Base-by-base conservation (phyloP, 2,797 vertebrate species). In the Sebastes itinus region DNA sequence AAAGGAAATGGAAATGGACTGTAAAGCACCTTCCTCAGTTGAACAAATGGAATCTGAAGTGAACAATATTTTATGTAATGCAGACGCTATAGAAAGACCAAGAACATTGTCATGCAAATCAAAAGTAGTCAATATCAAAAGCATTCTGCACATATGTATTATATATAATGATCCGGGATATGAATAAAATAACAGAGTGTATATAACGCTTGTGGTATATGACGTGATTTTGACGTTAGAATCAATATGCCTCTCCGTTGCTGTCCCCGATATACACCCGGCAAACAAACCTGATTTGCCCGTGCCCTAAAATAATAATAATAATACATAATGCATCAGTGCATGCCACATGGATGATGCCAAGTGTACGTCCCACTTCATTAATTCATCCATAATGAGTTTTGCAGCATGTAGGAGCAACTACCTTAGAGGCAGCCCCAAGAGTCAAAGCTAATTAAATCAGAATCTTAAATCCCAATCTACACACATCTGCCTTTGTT, bases 311-410 rank as follows among this genome's bases (percentile, higher is more conserved):
- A 92, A 94, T 87, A 90, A 91, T 89, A 84, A 93, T 89, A 86
- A 89, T 82, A 90, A 94, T 94, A 75, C 92, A 94, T 94, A 92
- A 95, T 95, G 93, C 93, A 95, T 92, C 78, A 89, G 88, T 60
- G 80, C 82, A 82, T 87, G 89, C 87, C 92, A 92, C 87, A 90
- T 79, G 88, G 89, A 90, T 90, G 89, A 91, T 88, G 91, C 91
- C 92, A 92, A 93, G 86, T 87, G 91, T 84, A 92, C 92, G 86
- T 92, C 92, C 93, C 89, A 90, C 91, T 91, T 94, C 94, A 95
- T 95, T 95, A 94, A 95, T 94, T 94, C 93, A 94, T 86, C 92
- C 92, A 92, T 94, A 95, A 95, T 94, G 94, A 95, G 93, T 91
- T 94, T 86, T 92, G 91, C 88, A 83, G 90, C 90, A 86, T 92